Base-by-base conservation (phyloP, 2,888 invertebrate genomes). In the Achlya flavicornis region DNA sequence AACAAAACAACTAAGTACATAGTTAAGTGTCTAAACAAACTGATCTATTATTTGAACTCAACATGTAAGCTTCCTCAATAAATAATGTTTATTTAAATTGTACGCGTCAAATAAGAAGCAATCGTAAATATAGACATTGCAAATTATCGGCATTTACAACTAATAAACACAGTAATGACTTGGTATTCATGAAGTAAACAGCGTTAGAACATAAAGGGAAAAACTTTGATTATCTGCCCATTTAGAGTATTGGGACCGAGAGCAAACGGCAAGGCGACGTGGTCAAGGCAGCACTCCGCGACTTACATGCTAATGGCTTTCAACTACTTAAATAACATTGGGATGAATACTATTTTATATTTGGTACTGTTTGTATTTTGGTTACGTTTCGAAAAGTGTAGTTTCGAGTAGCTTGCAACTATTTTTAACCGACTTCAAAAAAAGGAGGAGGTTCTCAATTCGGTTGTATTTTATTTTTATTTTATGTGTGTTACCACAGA, bases 161-260 rank as follows among this genome's bases (percentile, higher is more conserved):
- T 7, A 53, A n/a, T n/a, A 14, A 10, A 10, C n/a, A 46, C 4
- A n/a, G n/a, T n/a, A 46, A 46, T 46, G n/a, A 43, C 43, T 43
- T 4, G 14, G 46, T 38, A 38, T 38, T 38, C 7, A 7, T 38
- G 7, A 38, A 38, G 10, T 10, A 35, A 35, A 35, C 7, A 35
- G 35, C 5, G 35, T 7, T 35, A 35, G 7, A 10, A 38, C 38
- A 3, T 41, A 41, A 12, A 19, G 19, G 53, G 53, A 53, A 53
- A 53, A 53, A 19, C 6, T 53, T 53, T 3, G 14, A 53, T 19
- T 8, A 53, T 19, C 53, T 8, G 8, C 0, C 19, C 53, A 53
- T 53, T 53, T 53, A 53, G 53, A 19, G 53, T 19, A 53, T 19
- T 19, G 16, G 53, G 53, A 53, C 53, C 53, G 53, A 53, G 53